These are phyloP conservation scores for Piprites chloris DNA, from an alignment of 2,113 vertebrate genomes.

Conservation along the genomic window DNA sequence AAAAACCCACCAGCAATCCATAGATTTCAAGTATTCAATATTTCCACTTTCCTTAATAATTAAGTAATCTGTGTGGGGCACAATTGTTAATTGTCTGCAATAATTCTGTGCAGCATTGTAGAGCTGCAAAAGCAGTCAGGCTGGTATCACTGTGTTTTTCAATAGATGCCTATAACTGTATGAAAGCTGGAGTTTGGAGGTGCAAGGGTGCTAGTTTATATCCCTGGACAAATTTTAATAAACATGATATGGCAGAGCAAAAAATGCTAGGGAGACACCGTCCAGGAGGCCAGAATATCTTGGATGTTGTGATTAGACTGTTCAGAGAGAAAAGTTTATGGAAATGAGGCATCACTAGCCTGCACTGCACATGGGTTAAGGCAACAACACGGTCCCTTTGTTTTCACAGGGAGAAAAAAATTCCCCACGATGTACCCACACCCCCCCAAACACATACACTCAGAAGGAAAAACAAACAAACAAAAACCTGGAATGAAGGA, in stretches of 20 bases:
- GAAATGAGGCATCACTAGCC: background rate
- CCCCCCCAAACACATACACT: too few species aligned
- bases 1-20: background rate
- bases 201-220: background rate
- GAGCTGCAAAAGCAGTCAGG: background rate
- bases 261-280: background rate
- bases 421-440: too few species aligned
- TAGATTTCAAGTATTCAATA: background rate
- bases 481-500: background rate
- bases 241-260: background rate
- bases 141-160: background rate
- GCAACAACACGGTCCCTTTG: accelerated
- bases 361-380: background rate
- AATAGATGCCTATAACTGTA: background rate
- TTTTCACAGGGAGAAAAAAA: background rate
- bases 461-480: background rate
- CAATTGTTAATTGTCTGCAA: background rate
- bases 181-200: background rate
- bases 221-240: background rate
- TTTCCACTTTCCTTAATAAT: too few species aligned
- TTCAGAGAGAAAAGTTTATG: background rate
- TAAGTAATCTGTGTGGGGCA: background rate
- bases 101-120: background rate
- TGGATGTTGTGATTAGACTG: background rate
- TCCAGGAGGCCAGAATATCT: background rate